Evolutionary conservation across 1,140 invertebrate genomes (phyloP), one percentile per base, ranked within the genome.

Genomic region (Polypedilum pembai): DNA sequence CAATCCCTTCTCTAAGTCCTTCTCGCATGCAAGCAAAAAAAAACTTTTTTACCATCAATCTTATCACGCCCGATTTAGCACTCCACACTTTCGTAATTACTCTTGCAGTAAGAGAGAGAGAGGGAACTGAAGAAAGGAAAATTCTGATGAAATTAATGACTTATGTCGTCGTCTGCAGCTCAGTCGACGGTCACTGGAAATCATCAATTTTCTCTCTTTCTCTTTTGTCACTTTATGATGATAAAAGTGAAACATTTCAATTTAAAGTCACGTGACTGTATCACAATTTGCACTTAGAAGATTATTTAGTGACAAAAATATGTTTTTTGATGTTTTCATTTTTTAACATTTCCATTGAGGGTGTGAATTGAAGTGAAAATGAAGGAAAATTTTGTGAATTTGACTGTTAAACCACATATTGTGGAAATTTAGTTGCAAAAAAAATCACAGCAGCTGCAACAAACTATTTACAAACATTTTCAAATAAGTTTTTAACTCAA

Each of bases 61-160:
- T 69, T 69, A 69, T 69, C 65, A 69, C 65, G 65, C 65, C 65
- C 65, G 65, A 69, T 69, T 69, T 69, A 69, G 15, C 65, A 69
- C 65, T 69, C 65, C 65, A 69, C 20, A 69, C 65, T 18, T 69
- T 69, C 18, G 65, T 69, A 69, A 69, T 69, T 69, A 69, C 65
- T 56, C 45, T n/a, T 56, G 45, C 12, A 56, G 12, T n/a, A 12
- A n/a, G n/a, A 15, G 45, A 4, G 45, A 56, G n/a, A n/a, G 12
- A 56, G 12, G 45, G n/a, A n/a, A 56, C 4, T 12, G 45, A 56
- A n/a, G 45, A 56, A n/a, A 56, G 12, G 24, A 5, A n/a, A 33
- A 3, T 33, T 33, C 24, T 56, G n/a, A n/a, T n/a, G 45, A 56
- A 56, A 56, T 56, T 56, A 56, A 56, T 56, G 45, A 56, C 45